Evolutionary conservation across 2,888 invertebrate genomes (phyloP), one percentile per base, ranked within the genome.

Genomic region (Globia sparganii): DNA sequence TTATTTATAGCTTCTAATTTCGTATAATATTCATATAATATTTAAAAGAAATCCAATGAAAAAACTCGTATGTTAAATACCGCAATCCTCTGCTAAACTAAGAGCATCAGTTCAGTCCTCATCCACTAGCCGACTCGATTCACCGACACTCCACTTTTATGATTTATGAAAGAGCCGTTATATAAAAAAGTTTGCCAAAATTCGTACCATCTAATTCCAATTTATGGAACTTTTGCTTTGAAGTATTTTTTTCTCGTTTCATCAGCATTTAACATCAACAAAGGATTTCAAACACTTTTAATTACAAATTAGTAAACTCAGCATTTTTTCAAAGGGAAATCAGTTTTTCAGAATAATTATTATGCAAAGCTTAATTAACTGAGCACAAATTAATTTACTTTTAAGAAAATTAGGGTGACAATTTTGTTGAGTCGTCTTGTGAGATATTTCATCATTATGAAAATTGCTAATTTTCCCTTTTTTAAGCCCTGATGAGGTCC

Each of bases 341-440:
- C 92, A 93, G 91, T 89, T 87, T 89, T 91, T 93, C 90, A 80
- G 90, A 88, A 90, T 90, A 92, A 93, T 94, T 92, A 94, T 92
- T 95, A 95, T 95, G 95, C 94, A 95, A 96, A 95, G 93, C 93
- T 92, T 94, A 94, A 94, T 94, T 94, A 93, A 94, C 92, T 92
- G 92, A 88, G 90, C 89, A 91, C 88, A 91, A 92, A 93, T 91
- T 92, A 90, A 90, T 93, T 92, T 90, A 91, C 90, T 89, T 89
- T 90, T 86, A 86, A 89, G 90, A 88, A 91, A 92, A 93, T 92
- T 92, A 89, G 89, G 90, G 88, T 89, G 92, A 90, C 92, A 90
- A 87, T 90, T 90, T 86, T 65, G 72, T 85, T 76, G 77, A 77
- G 78, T 83, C 85, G 85, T 86, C 77, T 83, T 78, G 80, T 86